Conservation (phyloP, 2,113 vertebrate species). For the Ammospiza caudacuta region DNA sequence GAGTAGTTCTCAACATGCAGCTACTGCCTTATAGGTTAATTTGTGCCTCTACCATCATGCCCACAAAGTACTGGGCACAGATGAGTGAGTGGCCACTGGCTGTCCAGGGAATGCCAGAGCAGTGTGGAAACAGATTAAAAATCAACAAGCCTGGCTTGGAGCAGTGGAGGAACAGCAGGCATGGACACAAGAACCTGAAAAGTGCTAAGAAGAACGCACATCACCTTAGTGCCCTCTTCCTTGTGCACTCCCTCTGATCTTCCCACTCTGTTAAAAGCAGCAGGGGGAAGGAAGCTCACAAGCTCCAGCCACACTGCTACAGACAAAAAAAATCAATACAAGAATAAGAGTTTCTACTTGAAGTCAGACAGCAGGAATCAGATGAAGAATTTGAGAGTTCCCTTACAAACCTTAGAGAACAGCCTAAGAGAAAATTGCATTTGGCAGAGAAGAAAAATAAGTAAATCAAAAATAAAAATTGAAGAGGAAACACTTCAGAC, state of each 20-base stretch:
- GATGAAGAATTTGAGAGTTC: neutral
- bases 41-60: neutral
- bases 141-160: neutral
- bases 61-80: neutral
- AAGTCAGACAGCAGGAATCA: neutral
- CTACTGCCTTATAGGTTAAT: neutral
- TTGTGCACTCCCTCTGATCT: neutral
- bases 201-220: neutral
- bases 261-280: neutral
- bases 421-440: neutral
- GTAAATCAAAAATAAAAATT: neutral
- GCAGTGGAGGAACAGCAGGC: neutral
- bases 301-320: neutral
- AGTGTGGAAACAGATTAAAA: neutral
- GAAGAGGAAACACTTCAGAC: neutral
- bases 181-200: neutral
- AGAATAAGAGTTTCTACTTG: neutral
- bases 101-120: neutral
- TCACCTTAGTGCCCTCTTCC: neutral
- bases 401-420: neutral
- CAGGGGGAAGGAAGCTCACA: neutral
- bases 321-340: neutral
- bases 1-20: neutral
- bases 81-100: neutral
- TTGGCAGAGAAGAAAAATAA: neutral